Conservation (phyloP, 2,888 invertebrate species). For the Caradrina kadenii region DNA sequence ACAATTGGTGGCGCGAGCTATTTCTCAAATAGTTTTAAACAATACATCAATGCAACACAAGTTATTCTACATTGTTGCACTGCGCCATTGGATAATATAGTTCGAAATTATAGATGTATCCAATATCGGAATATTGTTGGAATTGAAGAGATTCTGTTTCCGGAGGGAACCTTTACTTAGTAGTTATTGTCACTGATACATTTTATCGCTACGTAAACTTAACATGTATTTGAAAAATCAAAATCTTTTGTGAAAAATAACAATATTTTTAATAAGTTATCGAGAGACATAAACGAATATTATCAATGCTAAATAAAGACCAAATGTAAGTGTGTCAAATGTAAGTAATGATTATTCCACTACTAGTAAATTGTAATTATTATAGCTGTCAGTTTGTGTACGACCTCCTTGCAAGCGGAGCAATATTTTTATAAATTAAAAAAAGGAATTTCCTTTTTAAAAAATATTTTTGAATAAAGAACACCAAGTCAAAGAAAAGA, state of each 20-base stretch:
- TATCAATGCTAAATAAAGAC: too few species aligned
- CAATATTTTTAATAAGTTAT: too few species aligned
- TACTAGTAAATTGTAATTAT: neutral
- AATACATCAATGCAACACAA: slow-evolving; percentile 9
- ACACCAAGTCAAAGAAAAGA: neutral
- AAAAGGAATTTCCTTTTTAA: neutral
- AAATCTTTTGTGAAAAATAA: neutral
- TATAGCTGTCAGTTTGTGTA: neutral
- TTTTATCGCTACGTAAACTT: slow-evolving; percentile 14
- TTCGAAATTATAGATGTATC: slow-evolving; percentile 43
- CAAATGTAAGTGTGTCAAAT: neutral
- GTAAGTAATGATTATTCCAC: too few species aligned
- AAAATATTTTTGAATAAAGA: neutral
- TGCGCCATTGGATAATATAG: slow-evolving; percentile 43
- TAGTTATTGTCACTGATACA: slow-evolving; percentile 21
- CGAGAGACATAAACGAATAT: too few species aligned
- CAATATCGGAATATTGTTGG: slow-evolving; percentile 30
- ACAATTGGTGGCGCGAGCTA: slow-evolving; percentile 14
- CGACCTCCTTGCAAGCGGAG: neutral
- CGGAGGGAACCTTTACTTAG: slow-evolving; percentile 1
- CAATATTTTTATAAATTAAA: neutral
- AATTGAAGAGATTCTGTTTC: slow-evolving; percentile 14
- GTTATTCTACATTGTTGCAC: slow-evolving; percentile 33
- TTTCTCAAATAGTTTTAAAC: slow-evolving; percentile 7
- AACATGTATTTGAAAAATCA: slow-evolving; percentile 13